A percentile compares a stretch with the other conserved stretches of the same genome.
Conservation (phyloP, 2,888 invertebrate species). For the Macaria liturata region DNA sequence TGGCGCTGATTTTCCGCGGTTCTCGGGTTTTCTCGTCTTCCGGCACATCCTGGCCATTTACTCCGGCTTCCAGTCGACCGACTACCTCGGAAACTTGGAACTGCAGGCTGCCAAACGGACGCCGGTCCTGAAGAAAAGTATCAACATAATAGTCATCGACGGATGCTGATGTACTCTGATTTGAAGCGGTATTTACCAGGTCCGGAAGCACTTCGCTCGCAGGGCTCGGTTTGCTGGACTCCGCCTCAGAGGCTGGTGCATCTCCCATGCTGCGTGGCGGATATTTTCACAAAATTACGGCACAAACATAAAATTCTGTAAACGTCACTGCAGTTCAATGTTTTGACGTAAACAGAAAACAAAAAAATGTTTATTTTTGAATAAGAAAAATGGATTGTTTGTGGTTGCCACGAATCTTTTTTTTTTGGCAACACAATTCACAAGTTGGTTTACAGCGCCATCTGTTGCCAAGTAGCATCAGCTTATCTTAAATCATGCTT, state of each 20-base stretch:
- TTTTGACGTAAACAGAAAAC: constrained; percentile 60
- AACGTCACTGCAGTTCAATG: constrained; percentile 76
- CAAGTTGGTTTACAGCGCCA: not conserved
- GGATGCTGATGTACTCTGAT: constrained; percentile 21
- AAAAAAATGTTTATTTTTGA: constrained; percentile 14
- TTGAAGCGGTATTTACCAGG: constrained; percentile 52
- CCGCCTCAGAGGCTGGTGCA: constrained; percentile 65
- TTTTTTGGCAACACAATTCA: constrained; percentile 1
- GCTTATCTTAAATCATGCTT: constrained; percentile 2
- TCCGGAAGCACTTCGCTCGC: constrained; percentile 51
- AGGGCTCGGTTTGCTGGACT: constrained; percentile 60
- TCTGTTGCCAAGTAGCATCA: constrained; percentile 1
- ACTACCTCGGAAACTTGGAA: constrained; percentile 89
- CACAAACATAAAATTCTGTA: constrained; percentile 74
- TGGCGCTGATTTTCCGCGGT: constrained; percentile 75
- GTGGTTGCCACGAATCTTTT: constrained; percentile 14
- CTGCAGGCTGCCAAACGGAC: constrained; percentile 85
- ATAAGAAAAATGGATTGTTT: constrained; percentile 21
- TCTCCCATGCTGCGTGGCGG: constrained; percentile 80
- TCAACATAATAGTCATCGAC: constrained; percentile 19
- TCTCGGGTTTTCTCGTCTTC: constrained; percentile 69
- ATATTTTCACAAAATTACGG: constrained; percentile 55
- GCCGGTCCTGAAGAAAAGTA: constrained; percentile 79
- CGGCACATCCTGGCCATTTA: constrained; percentile 68
- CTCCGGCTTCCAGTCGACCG: constrained; percentile 87